A percentile compares a stretch with the other conserved stretches of the same genome.
Evolutionary conservation across 2,888 invertebrate genomes (phyloP).

Genomic region (Zelleria hepariella): DNA sequence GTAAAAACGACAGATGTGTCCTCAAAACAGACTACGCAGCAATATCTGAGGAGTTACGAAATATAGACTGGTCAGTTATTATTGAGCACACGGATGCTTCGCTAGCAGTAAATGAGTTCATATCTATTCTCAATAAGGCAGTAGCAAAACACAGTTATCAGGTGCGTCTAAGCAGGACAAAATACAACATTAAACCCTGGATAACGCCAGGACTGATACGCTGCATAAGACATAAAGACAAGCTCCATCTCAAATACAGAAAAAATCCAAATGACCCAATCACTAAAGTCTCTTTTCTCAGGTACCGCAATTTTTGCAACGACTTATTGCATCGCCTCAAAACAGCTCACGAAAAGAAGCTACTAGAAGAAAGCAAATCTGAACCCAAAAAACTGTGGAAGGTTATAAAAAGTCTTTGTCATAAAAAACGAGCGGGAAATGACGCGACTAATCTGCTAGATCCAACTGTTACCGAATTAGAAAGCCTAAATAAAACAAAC

Average conservation of each 20-base stretch:
- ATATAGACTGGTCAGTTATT: neutral
- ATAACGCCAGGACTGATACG: neutral
- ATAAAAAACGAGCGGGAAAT: neutral
- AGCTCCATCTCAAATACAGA: neutral
- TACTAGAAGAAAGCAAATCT: neutral
- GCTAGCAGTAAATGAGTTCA: neutral
- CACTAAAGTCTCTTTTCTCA: neutral
- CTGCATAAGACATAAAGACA: neutral
- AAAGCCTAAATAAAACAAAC: neutral
- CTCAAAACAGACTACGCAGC: neutral
- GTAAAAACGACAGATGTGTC: neutral
- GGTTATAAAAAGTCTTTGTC: neutral
- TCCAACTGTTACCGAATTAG: rapidly evolving
- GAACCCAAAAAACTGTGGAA: neutral
- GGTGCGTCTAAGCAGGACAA: neutral
- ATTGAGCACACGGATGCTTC: neutral
- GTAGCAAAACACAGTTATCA: neutral
- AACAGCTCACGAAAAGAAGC: neutral
- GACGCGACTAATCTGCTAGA: neutral
- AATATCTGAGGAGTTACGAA: neutral
- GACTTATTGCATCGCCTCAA: neutral
- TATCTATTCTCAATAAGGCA: neutral
- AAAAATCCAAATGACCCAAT: neutral
- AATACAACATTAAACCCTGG: neutral
- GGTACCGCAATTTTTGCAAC: neutral